A percentile compares a stretch with the other conserved stretches of the same genome.
These are phyloP conservation scores for Oligia latruncula DNA, from an alignment of 2,888 invertebrate genomes.

Conservation along the genomic window DNA sequence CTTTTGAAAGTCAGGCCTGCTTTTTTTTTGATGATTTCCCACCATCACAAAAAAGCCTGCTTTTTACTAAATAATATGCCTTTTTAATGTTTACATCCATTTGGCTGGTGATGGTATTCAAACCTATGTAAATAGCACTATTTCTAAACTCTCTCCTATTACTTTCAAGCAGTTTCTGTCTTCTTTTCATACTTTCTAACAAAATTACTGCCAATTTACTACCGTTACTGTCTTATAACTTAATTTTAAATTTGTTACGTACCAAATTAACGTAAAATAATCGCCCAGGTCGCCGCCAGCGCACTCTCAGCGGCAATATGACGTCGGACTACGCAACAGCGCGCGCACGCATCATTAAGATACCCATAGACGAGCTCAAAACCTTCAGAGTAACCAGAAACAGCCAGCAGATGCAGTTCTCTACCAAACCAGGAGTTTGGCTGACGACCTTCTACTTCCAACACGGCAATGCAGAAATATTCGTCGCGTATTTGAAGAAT, in stretches of 20 bases:
- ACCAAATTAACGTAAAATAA: not conserved
- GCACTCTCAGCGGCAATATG: constrained; percentile 90
- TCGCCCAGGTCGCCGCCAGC: constrained; percentile 89
- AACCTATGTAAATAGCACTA: not conserved
- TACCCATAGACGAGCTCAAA: constrained; percentile 83
- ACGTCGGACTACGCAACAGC: constrained; percentile 86
- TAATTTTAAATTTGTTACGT: not conserved
- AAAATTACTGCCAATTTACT: not conserved
- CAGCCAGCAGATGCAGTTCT: constrained; percentile 86
- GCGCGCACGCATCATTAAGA: constrained; percentile 83
- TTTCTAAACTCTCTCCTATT: not conserved
- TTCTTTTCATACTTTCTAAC: not conserved
- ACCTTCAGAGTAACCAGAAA: constrained; percentile 83
- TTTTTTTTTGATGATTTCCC: too few species aligned
- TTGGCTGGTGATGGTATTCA: not conserved
- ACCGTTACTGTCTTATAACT: not conserved
- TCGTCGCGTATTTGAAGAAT: constrained; percentile 91
- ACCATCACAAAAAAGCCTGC: too few species aligned
- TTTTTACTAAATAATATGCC: too few species aligned
- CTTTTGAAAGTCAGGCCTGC: not conserved
- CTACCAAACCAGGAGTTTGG: constrained; percentile 89
- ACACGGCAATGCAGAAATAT: constrained; percentile 95
- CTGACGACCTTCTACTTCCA: constrained; percentile 96
- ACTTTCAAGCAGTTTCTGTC: not conserved
- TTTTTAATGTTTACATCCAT: not conserved